phyloP scores from a whole-genome alignment of 2,113 vertebrate genomes.

The Nerophis ophidion region DNA sequence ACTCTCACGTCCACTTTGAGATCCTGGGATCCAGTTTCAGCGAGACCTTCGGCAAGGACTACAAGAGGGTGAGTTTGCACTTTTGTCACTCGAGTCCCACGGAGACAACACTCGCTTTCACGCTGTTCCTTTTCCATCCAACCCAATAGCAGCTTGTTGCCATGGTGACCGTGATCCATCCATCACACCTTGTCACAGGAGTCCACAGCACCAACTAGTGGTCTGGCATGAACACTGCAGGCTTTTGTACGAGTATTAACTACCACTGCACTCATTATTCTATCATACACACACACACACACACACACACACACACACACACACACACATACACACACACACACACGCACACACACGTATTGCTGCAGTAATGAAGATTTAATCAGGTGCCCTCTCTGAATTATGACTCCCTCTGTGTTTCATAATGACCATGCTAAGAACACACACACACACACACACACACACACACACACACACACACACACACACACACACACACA shows the following conservation, averaged over 20 bases:
- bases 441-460: conserved; percentile 4
- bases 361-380: conserved; percentile 44
- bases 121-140: too few relatives aligned
- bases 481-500: too few relatives aligned
- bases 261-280: too few relatives aligned
- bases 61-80: conserved; percentile 82
- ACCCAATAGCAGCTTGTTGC: background rate
- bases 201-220: background rate
- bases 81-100: too few relatives aligned
- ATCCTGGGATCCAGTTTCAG: conserved; percentile 97
- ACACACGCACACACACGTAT: conserved; percentile 8
- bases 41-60: conserved; percentile 95
- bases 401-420: conserved; percentile 32
- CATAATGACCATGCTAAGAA: conserved; percentile 6
- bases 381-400: conserved; percentile 39
- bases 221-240: background rate
- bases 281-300: background rate
- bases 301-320: background rate
- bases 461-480: conserved; percentile 12
- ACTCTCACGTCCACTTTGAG: conserved; percentile 96
- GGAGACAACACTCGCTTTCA: background rate
- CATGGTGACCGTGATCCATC: background rate
- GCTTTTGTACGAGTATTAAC: background rate
- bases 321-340: background rate
- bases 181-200: background rate